Evolutionary conservation across 2,797 vertebrate genomes (phyloP).

Genomic region (Rhodeus uyekii): DNA sequence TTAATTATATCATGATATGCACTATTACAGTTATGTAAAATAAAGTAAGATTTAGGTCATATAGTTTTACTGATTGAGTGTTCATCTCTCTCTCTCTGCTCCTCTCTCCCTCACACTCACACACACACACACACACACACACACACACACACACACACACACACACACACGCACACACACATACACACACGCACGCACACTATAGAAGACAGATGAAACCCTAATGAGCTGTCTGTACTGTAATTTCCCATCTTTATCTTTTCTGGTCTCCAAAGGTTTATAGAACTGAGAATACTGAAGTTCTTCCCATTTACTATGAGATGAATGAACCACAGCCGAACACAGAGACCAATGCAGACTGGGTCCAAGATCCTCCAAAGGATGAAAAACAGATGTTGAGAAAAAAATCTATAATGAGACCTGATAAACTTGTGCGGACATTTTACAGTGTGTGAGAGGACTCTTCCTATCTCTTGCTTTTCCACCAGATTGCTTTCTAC

Average conservation of each 20-base stretch:
- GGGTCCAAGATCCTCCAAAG: background rate
- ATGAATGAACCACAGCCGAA: conserved; percentile 40
- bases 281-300: background rate
- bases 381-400: conserved; percentile 53
- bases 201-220: background rate
- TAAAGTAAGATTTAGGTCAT: background rate
- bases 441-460: conserved; percentile 6
- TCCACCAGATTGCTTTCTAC: background rate
- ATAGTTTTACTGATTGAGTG: background rate
- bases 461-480: background rate
- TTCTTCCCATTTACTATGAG: conserved; percentile 15
- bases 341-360: background rate
- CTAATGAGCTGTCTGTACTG: conserved; percentile 7
- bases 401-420: conserved; percentile 26
- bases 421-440: conserved; percentile 43
- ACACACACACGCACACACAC: too few relatives aligned
- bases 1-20: background rate
- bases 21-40: background rate
- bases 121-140: background rate
- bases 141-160: conserved; percentile 7
- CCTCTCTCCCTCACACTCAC: background rate
- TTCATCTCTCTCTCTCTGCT: background rate
- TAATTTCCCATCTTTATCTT: conserved; percentile 10
- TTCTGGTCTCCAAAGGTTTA: conserved; percentile 46
- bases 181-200: conserved; percentile 9